Evolutionary conservation across 2,797 vertebrate species (phyloP).

Genomic region (Microctenopoma lineatum): DNA sequence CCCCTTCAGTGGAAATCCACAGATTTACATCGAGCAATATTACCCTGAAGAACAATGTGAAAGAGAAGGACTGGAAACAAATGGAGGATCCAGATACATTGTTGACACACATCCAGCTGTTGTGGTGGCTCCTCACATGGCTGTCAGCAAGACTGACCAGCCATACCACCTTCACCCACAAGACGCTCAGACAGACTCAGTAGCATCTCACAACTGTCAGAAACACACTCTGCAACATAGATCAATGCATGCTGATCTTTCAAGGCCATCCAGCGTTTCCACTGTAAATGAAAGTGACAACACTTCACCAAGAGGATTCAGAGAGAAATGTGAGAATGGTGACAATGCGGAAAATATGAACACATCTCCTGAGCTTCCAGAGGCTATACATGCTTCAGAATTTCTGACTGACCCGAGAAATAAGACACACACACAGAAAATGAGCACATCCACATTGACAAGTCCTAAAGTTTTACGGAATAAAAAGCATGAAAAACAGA

Average conservation of each 20-base stretch:
- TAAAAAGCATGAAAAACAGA: conserved; percentile 55
- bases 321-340: neutral
- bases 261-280: neutral
- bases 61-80: conserved; percentile 26
- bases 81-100: conserved; percentile 39
- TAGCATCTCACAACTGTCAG: neutral
- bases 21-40: conserved; percentile 24
- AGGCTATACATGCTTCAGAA: conserved; percentile 11
- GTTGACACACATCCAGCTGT: conserved; percentile 31
- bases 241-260: neutral
- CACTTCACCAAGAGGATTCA: neutral
- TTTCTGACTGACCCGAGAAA: conserved; percentile 2
- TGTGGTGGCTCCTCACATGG: conserved; percentile 20
- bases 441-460: conserved; percentile 16
- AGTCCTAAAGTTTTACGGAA: conserved; percentile 20
- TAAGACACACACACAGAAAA: conserved; percentile 3
- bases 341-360: neutral
- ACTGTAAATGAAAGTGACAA: conserved; percentile 3
- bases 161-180: conserved; percentile 63
- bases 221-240: neutral
- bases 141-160: conserved; percentile 13
- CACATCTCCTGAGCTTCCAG: conserved; percentile 15
- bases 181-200: conserved; percentile 11
- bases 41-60: conserved; percentile 44
- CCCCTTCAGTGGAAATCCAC: conserved; percentile 24